Evolutionary conservation across 53 echinoderm and acorn worm genomes (phyloP), one percentile per base, ranked within the genome.

Genomic region (Temnopleurus reevesii): DNA sequence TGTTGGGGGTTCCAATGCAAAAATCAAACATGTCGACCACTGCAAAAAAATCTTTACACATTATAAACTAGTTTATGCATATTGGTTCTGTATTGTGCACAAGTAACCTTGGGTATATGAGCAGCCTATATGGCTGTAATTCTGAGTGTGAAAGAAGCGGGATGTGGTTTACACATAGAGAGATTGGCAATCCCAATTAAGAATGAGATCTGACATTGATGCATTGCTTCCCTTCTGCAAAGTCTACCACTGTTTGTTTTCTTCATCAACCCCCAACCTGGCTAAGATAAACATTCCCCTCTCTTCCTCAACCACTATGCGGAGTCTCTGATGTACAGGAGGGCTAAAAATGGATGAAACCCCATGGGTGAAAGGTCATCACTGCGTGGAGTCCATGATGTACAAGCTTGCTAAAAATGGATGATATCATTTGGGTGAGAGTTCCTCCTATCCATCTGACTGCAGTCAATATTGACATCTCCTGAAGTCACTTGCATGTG

Each of bases 181-280:
- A 15, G 36, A 43, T 71, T 71, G 71, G 38, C 71, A 71, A 36
- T 71, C 71, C 71, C 41, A 71, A 71, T 71, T 71, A 71, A 71
- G 71, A 71, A 71, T 17, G 15, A 79, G 79, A 49, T 12, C 30
- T 79, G 79, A 85, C 85, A 12, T 59, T 85, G 85, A 85, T 85
- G 60, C 6, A 85, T 85, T 36, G 44, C 85, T 45, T 12, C 24
- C 34, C 46, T 29, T 85, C 83, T 21, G 83, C 57, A 53, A 49
- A 35, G 83, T 83, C 83, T 83, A 83, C 54, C 83, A 55, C 33
- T 85, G 85, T 85, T 85, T 83, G 83, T 55, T 59, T 85, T 85
- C 49, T 59, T 47, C 85, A 85, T 85, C 85, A 85, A 46, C 85
- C 45, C 83, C 25, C 34, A 49, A 44, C 85, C 60, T 45, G 44